A percentile compares a stretch with the other conserved stretches of the same genome.
Conservation (phyloP, 2,888 invertebrate species). For the Disparrhopalites patrizii region DNA sequence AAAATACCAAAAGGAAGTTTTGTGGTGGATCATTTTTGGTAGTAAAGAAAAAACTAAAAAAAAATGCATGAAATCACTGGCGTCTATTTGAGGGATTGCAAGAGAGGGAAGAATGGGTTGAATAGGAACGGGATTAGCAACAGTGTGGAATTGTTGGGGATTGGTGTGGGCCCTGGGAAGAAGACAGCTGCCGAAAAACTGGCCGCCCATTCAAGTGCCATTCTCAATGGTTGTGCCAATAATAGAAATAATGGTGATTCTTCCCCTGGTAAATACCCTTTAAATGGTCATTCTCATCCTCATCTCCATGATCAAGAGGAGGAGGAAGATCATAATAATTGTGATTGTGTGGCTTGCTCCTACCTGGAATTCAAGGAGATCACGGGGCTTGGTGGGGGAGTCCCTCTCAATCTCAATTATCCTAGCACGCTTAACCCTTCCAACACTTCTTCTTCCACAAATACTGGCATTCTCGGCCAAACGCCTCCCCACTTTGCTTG, state of each 20-base stretch:
- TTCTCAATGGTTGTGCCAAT: background rate
- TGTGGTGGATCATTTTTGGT: no score
- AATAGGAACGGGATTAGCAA: no score
- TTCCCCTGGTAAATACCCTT: no score
- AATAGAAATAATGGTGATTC: background rate
- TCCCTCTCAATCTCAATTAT: background rate
- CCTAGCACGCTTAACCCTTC: background rate
- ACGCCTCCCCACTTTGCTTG: background rate
- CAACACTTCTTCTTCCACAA: background rate
- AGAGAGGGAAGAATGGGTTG: no score
- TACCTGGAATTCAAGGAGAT: slow-evolving; percentile 4
- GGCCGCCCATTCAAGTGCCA: background rate
- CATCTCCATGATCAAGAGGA: background rate
- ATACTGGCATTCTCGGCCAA: slow-evolving; percentile 1
- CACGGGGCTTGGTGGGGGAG: background rate
- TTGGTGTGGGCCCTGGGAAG: background rate
- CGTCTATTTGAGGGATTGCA: background rate
- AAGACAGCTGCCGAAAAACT: background rate
- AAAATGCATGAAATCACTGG: slow-evolving; percentile 7
- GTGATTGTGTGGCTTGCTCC: slow-evolving; percentile 8
- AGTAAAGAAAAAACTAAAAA: no score
- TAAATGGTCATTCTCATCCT: no score
- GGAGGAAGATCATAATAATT: background rate
- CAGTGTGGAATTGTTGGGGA: no score
- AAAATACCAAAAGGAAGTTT: no score